Evolutionary conservation across 2,797 vertebrate species (phyloP).

Genomic region (Prunella strophiata): DNA sequence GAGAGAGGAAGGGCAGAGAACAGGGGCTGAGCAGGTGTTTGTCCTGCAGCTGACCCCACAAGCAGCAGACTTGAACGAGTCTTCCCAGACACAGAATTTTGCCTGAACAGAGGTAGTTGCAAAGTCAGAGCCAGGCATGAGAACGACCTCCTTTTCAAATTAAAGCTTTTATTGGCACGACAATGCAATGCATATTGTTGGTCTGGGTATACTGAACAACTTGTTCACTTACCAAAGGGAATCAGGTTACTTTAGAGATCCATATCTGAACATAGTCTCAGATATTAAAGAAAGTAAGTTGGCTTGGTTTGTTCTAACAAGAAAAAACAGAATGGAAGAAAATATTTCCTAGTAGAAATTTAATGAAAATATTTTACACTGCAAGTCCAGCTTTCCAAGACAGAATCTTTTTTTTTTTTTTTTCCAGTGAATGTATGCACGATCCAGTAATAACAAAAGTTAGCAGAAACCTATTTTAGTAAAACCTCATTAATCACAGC

Average conservation of each 20-base stretch:
- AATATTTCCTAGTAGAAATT: slow-evolving; percentile 27
- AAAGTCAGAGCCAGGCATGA: neutral
- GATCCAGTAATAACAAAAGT: slow-evolving; percentile 44
- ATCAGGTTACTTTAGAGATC: neutral
- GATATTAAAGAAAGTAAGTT: neutral
- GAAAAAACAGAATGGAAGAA: neutral
- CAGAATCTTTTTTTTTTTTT: neutral
- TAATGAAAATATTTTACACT: neutral
- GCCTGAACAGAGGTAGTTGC: neutral
- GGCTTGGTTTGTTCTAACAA: neutral
- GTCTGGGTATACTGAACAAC: neutral
- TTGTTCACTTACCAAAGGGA: neutral
- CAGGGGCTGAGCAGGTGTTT: neutral
- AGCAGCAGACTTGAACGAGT: neutral
- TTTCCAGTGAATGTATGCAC: neutral
- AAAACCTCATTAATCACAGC: slow-evolving; percentile 32
- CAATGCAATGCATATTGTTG: neutral
- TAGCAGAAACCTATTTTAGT: slow-evolving; percentile 25
- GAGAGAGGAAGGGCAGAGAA: neutral
- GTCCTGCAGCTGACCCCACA: neutral
- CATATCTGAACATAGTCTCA: neutral
- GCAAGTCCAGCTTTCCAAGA: neutral
- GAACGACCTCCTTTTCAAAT: neutral
- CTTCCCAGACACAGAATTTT: neutral
- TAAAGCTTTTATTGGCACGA: neutral